Conservation (phyloP, 2,113 vertebrate species). For the Pelmatolapia mariae region DNA sequence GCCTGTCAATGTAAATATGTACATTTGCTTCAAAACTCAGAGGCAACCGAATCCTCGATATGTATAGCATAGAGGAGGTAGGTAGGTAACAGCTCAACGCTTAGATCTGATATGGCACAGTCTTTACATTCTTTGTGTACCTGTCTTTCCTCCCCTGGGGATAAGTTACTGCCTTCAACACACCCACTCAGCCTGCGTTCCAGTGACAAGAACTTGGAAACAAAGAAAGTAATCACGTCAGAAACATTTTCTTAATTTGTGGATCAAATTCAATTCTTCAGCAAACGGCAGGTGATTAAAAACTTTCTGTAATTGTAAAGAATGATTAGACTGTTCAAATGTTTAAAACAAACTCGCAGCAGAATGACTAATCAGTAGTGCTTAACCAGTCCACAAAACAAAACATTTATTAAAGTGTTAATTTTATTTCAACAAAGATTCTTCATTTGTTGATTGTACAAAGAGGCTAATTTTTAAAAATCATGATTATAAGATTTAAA, state of each 20-base stretch:
- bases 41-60: not conserved
- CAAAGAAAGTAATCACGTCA: not conserved
- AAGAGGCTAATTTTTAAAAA: not conserved
- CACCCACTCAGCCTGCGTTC: not conserved
- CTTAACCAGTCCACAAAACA: not conserved
- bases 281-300: not conserved
- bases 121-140: slow-evolving; percentile 42
- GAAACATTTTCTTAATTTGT: not conserved
- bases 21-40: not conserved
- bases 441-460: not conserved
- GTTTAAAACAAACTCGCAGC: not conserved
- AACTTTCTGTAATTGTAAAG: not conserved
- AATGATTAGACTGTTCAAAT: not conserved
- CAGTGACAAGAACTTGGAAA: not conserved
- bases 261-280: not conserved
- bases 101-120: slow-evolving; percentile 36
- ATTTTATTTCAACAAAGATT: slow-evolving; percentile 5
- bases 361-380: not conserved
- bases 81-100: not conserved
- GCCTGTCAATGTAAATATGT: not conserved
- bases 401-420: not conserved
- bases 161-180: slow-evolving; percentile 4
- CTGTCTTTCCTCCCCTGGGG: not conserved
- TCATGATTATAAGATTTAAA: not conserved
- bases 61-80: not conserved